Conservation (phyloP, 2,888 invertebrate genomes). For the Bombylius major region DNA sequence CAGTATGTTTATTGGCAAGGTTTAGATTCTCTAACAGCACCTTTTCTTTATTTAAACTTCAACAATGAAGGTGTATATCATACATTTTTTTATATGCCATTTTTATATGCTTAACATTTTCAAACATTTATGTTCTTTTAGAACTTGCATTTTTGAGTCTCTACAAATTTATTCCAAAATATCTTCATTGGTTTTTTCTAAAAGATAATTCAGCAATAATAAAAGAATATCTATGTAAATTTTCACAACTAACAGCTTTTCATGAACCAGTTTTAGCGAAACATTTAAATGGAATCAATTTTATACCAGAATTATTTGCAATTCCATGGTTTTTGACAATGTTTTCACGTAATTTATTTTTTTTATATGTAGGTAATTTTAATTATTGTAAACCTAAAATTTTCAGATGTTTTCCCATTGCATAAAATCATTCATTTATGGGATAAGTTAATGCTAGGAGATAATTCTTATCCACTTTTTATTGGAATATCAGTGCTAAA, state of each 20-base stretch:
- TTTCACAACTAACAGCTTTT: constrained; percentile 90
- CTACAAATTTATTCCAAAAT: constrained; percentile 91
- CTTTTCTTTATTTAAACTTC: constrained; percentile 92
- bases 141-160: constrained; percentile 91
- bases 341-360: constrained; percentile 78
- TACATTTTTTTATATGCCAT: background rate
- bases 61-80: constrained; percentile 71
- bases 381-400: constrained; percentile 8
- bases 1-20: constrained; percentile 99
- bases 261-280: constrained; percentile 87
- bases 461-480: constrained; percentile 84
- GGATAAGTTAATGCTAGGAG: constrained; percentile 90
- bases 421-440: constrained; percentile 96
- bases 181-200: constrained; percentile 91
- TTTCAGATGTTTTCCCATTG: constrained; percentile 89
- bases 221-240: constrained; percentile 94
- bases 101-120: background rate
- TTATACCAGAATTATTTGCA: constrained; percentile 93
- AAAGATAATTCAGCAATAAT: constrained; percentile 95
- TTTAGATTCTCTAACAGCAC: constrained; percentile 92
- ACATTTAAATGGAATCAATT: constrained; percentile 83
- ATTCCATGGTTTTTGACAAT: constrained; percentile 99
- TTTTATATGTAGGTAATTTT: background rate
- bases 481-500: constrained; percentile 87
- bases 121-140: constrained; percentile 35